Conservation (phyloP, 2,797 vertebrate genomes). For the Clarias pachynema region DNA sequence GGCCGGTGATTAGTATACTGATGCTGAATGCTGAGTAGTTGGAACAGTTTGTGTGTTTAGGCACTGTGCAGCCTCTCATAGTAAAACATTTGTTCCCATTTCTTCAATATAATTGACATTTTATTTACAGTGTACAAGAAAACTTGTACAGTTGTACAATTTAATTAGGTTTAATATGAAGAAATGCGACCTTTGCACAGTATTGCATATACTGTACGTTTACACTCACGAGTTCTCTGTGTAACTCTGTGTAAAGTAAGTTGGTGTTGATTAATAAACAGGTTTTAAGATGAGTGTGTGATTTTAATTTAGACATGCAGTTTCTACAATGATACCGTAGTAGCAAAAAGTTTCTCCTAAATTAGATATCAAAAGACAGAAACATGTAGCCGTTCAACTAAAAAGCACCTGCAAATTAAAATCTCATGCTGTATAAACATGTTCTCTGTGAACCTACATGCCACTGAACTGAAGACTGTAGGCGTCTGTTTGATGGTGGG, state of each 20-base stretch:
- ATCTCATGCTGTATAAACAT: no score
- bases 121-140: no score
- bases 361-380: background rate
- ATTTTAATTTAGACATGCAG: background rate
- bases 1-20: no score
- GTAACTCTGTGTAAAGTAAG: background rate
- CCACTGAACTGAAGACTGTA: conserved; percentile 99
- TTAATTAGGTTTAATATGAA: background rate
- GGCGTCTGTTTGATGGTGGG: conserved; percentile 95
- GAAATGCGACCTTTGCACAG: no score
- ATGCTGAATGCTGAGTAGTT: no score
- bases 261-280: background rate
- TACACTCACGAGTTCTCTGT: background rate
- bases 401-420: background rate
- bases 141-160: background rate
- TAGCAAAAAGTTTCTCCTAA: background rate
- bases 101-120: no score
- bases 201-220: background rate
- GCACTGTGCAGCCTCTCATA: no score
- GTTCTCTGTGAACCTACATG: conserved; percentile 81
- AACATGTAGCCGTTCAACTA: background rate
- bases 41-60: no score
- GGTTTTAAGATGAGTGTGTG: background rate
- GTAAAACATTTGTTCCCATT: no score
- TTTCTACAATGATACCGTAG: background rate